Evolutionary conservation across 2,797 vertebrate genomes (phyloP).

Genomic region (Syndactyla subalaris): DNA sequence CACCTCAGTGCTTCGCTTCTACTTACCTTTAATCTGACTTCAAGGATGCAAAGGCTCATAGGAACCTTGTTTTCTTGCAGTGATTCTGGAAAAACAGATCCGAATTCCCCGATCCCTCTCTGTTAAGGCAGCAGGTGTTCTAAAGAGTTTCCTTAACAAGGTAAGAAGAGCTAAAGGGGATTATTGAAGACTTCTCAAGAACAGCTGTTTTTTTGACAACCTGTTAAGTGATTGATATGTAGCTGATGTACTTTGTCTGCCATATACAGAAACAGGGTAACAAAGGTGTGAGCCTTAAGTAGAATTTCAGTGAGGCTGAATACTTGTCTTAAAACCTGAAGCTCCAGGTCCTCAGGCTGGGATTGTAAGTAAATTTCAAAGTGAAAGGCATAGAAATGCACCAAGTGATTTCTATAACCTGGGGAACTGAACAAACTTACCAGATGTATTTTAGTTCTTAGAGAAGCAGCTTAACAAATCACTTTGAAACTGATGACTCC

Average conservation of each 20-base stretch:
- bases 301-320: not conserved
- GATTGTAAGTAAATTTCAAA: not conserved
- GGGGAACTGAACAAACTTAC: not conserved
- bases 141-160: constrained; percentile 99
- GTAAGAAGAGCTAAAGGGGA: constrained; percentile 71
- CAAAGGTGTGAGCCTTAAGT: not conserved
- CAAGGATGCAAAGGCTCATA: not conserved
- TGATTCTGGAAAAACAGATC: constrained; percentile 99
- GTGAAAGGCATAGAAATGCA: not conserved
- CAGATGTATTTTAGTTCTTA: not conserved
- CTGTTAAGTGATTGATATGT: not conserved
- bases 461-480: not conserved
- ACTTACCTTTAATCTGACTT: not conserved
- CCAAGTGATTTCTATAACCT: not conserved
- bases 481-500: not conserved
- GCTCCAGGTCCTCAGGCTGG: not conserved
- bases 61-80: constrained; percentile 72
- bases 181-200: not conserved
- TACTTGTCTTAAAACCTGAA: not conserved
- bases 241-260: not conserved
- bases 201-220: not conserved
- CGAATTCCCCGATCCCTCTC: constrained; percentile 96
- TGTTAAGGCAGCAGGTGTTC: constrained; percentile 97
- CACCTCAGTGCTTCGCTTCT: not conserved
- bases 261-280: not conserved